Conservation (phyloP, 2,888 invertebrate species). For the Ectemnius continuus region DNA sequence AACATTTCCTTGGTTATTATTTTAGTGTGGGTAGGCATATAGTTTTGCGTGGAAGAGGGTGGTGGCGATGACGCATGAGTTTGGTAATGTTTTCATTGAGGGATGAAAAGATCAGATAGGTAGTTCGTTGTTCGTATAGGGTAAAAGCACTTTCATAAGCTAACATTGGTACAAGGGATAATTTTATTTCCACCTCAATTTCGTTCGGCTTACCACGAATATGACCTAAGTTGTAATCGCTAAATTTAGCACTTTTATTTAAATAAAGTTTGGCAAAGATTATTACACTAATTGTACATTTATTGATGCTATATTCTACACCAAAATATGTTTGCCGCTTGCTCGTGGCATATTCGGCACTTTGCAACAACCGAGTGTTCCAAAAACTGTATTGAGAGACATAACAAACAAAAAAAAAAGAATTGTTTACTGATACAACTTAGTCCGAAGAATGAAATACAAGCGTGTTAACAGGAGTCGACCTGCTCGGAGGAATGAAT, state of each 20-base stretch:
- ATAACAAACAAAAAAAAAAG: too few relatives aligned
- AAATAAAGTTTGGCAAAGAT: conserved; percentile 50
- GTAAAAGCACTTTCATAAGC: conserved; percentile 14
- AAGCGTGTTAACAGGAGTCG: too few relatives aligned
- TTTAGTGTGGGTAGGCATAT: background rate
- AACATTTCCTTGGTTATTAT: conserved; percentile 1
- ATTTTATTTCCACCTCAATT: conserved; percentile 27
- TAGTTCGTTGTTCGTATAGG: conserved; percentile 38
- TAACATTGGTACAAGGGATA: conserved; percentile 41
- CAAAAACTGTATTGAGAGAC: background rate
- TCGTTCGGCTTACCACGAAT: conserved; percentile 26
- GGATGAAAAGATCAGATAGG: background rate
- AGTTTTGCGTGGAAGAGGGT: background rate
- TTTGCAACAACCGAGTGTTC: background rate
- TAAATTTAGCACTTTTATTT: conserved; percentile 50
- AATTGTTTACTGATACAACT: background rate
- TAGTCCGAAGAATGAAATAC: too few relatives aligned
- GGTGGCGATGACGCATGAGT: background rate
- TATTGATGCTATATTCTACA: conserved; percentile 39
- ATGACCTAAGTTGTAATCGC: conserved; percentile 34
- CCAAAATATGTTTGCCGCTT: conserved; percentile 31
- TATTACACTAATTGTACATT: conserved; percentile 37
- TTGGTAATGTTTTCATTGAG: conserved; percentile 45
- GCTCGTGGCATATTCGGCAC: conserved; percentile 27
- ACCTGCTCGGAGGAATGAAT: too few relatives aligned